Evolutionary conservation across 1,140 invertebrate species (phyloP).

Genomic region (Apis laboriosa): DNA sequence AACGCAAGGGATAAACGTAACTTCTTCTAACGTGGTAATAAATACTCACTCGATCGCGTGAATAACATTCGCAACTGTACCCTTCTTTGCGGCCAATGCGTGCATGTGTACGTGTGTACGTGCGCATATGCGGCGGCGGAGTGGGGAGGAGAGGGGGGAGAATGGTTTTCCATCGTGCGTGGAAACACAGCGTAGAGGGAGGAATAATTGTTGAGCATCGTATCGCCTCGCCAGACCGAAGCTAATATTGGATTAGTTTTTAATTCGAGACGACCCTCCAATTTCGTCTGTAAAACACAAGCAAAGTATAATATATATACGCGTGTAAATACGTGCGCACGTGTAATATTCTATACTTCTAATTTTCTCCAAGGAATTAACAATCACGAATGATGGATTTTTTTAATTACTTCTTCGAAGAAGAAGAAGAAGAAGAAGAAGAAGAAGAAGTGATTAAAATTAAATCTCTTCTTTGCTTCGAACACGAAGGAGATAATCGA

Average conservation of each 20-base stretch:
- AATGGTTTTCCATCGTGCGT: conserved; percentile 3
- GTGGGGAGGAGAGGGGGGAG: not conserved
- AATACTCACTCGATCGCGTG: not conserved
- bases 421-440: too few relatives aligned
- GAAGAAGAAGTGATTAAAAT: too few relatives aligned
- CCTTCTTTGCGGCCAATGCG: not conserved
- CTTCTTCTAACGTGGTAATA: too few relatives aligned
- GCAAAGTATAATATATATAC: not conserved
- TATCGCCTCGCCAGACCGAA: conserved; percentile 55
- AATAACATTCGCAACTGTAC: conserved; percentile 4
- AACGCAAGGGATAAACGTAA: too few relatives aligned
- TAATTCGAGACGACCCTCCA: conserved; percentile 62
- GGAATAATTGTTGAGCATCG: conserved; percentile 58
- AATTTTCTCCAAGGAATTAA: too few relatives aligned
- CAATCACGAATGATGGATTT: too few relatives aligned
- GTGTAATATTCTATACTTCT: not conserved
- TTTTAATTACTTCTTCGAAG: too few relatives aligned
- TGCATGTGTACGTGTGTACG: not conserved
- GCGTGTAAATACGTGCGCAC: not conserved
- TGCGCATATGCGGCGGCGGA: not conserved
- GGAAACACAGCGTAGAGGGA: not conserved
- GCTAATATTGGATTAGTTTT: conserved; percentile 74
- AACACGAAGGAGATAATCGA: not conserved
- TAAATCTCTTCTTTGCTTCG: too few relatives aligned
- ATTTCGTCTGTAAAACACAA: conserved; percentile 5